Percentiles rank a stretch among this genome's conserved stretches.
These are phyloP conservation scores for Graphium colonna DNA, from an alignment of 2,888 invertebrate species.

Conservation along the genomic window DNA sequence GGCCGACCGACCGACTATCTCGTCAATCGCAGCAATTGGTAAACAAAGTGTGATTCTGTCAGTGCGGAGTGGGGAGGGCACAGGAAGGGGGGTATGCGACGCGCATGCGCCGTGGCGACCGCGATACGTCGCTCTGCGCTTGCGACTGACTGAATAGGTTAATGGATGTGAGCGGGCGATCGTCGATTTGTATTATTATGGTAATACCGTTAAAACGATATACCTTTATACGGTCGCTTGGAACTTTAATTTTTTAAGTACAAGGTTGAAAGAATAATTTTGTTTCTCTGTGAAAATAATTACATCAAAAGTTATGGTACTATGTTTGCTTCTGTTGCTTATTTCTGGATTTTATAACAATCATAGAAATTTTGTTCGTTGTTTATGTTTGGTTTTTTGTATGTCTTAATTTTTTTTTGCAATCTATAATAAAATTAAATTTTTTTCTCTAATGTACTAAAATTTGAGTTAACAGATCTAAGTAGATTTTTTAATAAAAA, in stretches of 20 bases:
- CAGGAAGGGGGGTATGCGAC: constrained; percentile 89
- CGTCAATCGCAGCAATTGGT: constrained; percentile 76
- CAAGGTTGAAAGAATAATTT: background rate
- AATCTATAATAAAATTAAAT: too few relatives aligned
- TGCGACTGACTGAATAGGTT: constrained; percentile 74
- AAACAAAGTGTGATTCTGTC: constrained; percentile 69
- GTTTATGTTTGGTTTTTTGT: too few relatives aligned
- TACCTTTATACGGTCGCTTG: background rate
- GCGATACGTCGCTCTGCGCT: constrained; percentile 84
- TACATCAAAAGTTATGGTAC: background rate
- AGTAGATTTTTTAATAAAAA: too few relatives aligned
- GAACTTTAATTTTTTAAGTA: background rate
- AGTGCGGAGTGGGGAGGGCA: constrained; percentile 52
- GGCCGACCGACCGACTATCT: constrained; percentile 69
- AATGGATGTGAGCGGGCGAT: constrained; percentile 8
- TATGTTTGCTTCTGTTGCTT: too few relatives aligned
- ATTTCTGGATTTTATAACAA: too few relatives aligned
- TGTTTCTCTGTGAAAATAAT: background rate
- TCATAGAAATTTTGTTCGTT: too few relatives aligned
- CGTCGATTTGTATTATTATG: background rate
- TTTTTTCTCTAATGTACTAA: too few relatives aligned
- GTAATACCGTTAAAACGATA: constrained; percentile 7
- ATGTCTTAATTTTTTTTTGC: too few relatives aligned
- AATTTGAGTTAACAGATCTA: too few relatives aligned
- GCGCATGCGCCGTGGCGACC: constrained; percentile 88